A percentile compares a stretch with the other conserved stretches of the same genome.
These are phyloP conservation scores for Gymnocephalus cernua DNA, from an alignment of 2,113 vertebrate species.

Conservation along the genomic window DNA sequence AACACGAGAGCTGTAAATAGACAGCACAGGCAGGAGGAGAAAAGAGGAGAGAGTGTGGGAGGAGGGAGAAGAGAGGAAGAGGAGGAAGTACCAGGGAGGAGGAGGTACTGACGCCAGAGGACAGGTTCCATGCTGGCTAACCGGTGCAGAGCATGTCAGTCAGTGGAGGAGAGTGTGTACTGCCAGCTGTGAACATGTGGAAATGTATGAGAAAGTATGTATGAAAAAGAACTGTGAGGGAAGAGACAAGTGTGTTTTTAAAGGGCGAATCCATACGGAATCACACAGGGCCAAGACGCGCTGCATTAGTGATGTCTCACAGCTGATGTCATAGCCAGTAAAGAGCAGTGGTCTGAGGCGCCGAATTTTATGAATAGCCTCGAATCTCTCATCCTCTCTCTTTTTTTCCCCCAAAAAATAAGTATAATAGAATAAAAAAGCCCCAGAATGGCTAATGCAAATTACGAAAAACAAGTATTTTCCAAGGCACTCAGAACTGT, in stretches of 20 bases:
- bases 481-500: too few species aligned
- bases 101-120: too few species aligned
- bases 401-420: too few species aligned
- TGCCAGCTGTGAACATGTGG: conserved; percentile 3
- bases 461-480: too few species aligned
- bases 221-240: not conserved
- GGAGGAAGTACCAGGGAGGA: too few species aligned
- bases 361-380: too few species aligned
- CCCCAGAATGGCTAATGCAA: too few species aligned
- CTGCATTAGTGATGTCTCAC: not conserved
- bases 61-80: not conserved
- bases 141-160: not conserved
- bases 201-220: not conserved
- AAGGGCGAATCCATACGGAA: not conserved
- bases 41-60: not conserved
- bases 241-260: not conserved
- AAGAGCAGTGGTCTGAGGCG: too few species aligned
- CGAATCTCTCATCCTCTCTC: too few species aligned
- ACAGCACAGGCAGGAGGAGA: conserved; percentile 12
- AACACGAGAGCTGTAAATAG: conserved; percentile 63
- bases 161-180: not conserved
- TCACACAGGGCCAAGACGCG: not conserved
- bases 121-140: not conserved
- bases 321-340: not conserved
- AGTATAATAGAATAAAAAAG: too few species aligned